Percentiles rank a stretch among this genome's conserved stretches.
Conservation (phyloP, 2,797 vertebrate species). For the Gila robusta region DNA sequence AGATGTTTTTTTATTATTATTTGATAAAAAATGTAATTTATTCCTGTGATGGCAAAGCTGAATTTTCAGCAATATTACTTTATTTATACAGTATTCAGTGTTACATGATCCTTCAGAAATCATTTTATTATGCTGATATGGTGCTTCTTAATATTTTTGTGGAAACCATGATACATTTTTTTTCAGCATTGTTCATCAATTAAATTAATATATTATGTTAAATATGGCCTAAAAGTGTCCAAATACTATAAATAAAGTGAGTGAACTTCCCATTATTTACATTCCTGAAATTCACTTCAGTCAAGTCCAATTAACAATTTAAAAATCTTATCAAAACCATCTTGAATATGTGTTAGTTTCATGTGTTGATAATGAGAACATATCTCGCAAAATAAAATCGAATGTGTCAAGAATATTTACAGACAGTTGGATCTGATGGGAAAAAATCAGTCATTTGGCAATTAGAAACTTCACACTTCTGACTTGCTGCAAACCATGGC, state of each 20-base stretch:
- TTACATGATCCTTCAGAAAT: background rate
- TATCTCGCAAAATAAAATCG: background rate
- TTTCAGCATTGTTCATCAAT: too few species aligned
- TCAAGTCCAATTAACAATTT: background rate
- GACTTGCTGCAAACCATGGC: conserved; percentile 22
- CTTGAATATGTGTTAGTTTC: background rate
- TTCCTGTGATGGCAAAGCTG: background rate
- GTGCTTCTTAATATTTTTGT: too few species aligned
- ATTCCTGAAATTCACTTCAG: background rate
- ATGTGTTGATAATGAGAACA: background rate
- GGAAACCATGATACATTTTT: too few species aligned
- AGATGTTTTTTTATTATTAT: background rate
- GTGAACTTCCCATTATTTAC: background rate
- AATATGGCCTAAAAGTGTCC: background rate
- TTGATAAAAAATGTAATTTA: background rate
- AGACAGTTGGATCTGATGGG: background rate
- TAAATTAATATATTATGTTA: too few species aligned
- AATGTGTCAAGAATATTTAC: conserved; percentile 6
- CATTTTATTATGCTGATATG: background rate
- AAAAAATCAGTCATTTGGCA: background rate
- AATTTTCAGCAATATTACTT: background rate
- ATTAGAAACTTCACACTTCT: conserved; percentile 38
- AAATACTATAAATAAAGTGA: background rate
- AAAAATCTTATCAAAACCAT: background rate
- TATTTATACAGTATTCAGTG: background rate